Evolutionary conservation across 2,113 vertebrate species (phyloP).

Genomic region (Clinocottus analis): DNA sequence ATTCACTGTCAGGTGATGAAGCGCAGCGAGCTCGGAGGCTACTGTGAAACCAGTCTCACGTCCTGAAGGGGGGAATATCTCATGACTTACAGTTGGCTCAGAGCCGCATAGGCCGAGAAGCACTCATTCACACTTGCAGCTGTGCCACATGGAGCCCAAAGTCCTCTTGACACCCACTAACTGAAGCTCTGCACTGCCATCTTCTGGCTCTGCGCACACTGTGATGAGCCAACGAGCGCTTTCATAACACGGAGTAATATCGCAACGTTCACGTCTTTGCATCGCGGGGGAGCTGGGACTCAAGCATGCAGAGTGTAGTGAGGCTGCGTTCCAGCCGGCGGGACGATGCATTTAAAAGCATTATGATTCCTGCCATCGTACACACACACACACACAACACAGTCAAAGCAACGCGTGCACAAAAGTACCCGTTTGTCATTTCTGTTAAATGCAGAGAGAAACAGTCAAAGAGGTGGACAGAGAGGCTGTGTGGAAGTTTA

Average conservation of each 20-base stretch:
- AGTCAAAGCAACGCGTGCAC: background rate
- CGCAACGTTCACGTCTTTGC: background rate
- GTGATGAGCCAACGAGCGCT: background rate
- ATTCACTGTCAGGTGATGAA: background rate
- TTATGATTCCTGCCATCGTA: background rate
- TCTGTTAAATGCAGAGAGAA: background rate
- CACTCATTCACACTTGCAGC: background rate
- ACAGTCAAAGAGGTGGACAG: no score
- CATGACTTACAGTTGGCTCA: background rate
- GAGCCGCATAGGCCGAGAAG: background rate
- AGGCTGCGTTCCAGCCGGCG: background rate
- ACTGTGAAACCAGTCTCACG: background rate
- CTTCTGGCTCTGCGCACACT: constrained; percentile 65
- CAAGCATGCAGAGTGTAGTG: no score
- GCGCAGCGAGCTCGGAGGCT: background rate
- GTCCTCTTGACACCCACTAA: background rate
- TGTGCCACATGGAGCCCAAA: background rate
- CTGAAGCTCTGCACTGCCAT: constrained; percentile 77
- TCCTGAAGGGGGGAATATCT: background rate
- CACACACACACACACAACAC: background rate
- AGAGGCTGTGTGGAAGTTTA: background rate
- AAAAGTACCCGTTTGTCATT: background rate
- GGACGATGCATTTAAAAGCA: background rate
- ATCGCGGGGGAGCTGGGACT: background rate
- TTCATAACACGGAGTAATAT: background rate